phyloP scores from a whole-genome alignment of 2,888 invertebrate species.

The Xylota sylvarum region DNA sequence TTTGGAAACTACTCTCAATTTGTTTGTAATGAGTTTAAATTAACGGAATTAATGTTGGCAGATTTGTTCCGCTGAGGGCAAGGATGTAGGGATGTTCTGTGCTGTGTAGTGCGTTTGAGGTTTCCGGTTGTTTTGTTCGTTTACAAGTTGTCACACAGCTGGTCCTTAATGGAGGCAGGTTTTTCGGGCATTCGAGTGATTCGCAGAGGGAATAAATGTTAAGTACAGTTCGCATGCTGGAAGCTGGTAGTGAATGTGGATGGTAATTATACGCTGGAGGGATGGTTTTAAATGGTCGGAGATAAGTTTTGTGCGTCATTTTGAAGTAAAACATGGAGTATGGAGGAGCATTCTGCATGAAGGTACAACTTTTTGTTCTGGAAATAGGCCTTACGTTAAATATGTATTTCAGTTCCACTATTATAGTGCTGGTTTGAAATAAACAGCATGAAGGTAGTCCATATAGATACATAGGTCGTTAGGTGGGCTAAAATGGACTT shows the following conservation, averaged over 20 bases:
- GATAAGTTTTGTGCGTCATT: background rate
- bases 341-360: background rate
- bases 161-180: background rate
- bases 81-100: background rate
- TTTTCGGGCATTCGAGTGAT: background rate
- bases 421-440: no score
- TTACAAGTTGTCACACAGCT: slow-evolving; percentile 23
- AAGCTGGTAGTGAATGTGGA: background rate
- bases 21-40: slow-evolving; percentile 71
- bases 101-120: slow-evolving; percentile 18
- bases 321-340: background rate
- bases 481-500: no score
- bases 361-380: no score
- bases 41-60: slow-evolving; percentile 62
- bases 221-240: background rate
- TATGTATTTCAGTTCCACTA: no score
- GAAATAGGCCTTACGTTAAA: no score
- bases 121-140: slow-evolving; percentile 15
- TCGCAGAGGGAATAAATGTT: background rate
- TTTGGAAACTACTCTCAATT: slow-evolving; percentile 68
- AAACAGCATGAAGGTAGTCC: no score
- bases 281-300: background rate
- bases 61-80: slow-evolving; percentile 40
- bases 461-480: no score
- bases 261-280: background rate